phyloP scores from a whole-genome alignment of 2,888 invertebrate genomes.

The Polydrusus tereticollis region DNA sequence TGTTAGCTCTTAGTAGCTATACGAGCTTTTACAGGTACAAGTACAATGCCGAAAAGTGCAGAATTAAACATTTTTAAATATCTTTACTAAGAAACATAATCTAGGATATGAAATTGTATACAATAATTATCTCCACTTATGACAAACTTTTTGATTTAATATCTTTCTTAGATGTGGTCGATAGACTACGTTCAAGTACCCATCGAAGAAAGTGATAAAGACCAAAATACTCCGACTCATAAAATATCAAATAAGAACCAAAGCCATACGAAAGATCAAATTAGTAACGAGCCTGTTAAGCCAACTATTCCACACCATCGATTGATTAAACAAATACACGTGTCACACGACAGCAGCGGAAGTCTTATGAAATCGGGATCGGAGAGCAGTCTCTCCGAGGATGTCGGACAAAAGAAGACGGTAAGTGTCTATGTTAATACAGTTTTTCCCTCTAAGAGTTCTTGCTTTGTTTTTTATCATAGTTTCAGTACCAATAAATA shows the following conservation, averaged over 20 bases:
- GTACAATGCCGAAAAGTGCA: no score
- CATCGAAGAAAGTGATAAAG: conserved; percentile 68
- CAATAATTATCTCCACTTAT: no score
- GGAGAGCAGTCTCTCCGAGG: conserved; percentile 88
- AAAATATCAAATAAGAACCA: conserved; percentile 52
- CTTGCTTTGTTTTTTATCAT: background rate
- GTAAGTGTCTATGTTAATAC: conserved; percentile 13
- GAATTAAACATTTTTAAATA: no score
- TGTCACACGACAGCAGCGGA: conserved; percentile 64
- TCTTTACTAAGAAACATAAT: no score
- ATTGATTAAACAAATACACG: conserved; percentile 85
- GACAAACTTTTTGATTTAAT: no score
- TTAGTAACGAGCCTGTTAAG: conserved; percentile 53
- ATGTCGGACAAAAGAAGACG: conserved; percentile 60
- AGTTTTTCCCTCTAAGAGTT: background rate
- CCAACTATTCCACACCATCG: conserved; percentile 62
- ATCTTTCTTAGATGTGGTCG: conserved; percentile 89
- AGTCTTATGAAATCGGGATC: conserved; percentile 85
- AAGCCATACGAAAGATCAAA: conserved; percentile 51
- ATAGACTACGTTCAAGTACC: conserved; percentile 93
- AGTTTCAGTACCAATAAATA: background rate
- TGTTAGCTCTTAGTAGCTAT: no score
- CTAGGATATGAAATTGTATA: no score
- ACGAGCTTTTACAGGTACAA: no score
- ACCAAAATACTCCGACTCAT: conserved; percentile 55